Evolutionary conservation across 2,113 vertebrate genomes (phyloP).

Genomic region (Camarhynchus parvulus): DNA sequence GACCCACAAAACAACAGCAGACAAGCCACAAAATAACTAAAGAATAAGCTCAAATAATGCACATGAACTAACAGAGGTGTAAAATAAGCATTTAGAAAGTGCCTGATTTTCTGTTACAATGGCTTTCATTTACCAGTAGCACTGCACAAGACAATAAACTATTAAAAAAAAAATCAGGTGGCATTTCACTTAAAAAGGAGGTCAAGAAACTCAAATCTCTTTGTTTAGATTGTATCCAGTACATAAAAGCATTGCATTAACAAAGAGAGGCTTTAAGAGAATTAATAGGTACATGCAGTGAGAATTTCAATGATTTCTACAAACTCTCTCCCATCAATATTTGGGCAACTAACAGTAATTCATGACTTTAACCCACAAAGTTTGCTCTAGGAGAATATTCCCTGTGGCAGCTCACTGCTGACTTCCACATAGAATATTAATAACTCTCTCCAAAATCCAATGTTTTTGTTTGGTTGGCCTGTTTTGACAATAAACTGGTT

Average conservation of each 20-base stretch:
- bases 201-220: background rate
- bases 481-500: background rate
- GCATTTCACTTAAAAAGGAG: background rate
- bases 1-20: background rate
- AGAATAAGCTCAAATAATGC: background rate
- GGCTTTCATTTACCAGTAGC: background rate
- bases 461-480: background rate
- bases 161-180: background rate
- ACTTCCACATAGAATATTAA: accelerated
- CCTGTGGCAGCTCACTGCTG: background rate
- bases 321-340: background rate
- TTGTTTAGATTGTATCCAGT: background rate
- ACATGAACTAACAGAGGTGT: background rate
- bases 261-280: background rate
- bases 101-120: background rate
- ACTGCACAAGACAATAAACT: background rate
- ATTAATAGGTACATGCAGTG: background rate
- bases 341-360: background rate
- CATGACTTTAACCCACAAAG: background rate
- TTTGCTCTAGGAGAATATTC: background rate
- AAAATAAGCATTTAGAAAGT: background rate
- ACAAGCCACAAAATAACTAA: background rate
- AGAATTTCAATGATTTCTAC: background rate
- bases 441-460: background rate
- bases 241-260: background rate